Evolutionary conservation across 1,140 invertebrate genomes (phyloP).

Genomic region (Drusus annulatus): DNA sequence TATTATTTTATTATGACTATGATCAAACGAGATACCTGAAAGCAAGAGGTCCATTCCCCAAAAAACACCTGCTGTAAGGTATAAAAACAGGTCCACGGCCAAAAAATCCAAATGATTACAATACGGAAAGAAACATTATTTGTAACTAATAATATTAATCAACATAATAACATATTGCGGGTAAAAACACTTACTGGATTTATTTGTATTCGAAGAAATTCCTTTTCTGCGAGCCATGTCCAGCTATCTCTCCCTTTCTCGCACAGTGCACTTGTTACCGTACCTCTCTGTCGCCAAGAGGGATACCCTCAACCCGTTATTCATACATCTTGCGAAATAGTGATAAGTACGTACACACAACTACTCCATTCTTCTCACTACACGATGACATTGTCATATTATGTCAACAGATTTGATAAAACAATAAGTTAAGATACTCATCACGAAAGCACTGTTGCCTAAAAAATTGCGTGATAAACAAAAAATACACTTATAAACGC

Average conservation of each 20-base stretch:
- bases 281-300: conserved; percentile 56
- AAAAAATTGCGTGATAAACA: conserved; percentile 49
- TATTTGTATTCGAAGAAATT: conserved; percentile 54
- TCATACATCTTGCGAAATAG: conserved; percentile 64
- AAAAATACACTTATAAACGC: conserved; percentile 51
- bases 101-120: neutral
- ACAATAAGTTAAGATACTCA: conserved; percentile 37
- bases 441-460: conserved; percentile 41
- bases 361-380: conserved; percentile 51
- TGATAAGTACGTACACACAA: conserved; percentile 51
- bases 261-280: conserved; percentile 52
- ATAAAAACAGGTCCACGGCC: neutral
- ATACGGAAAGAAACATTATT: neutral
- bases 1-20: too few species aligned
- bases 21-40: neutral
- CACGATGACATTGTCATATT: conserved; percentile 48
- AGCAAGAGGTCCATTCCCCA: neutral
- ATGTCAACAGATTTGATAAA: conserved; percentile 46
- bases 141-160: neutral
- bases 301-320: conserved; percentile 65
- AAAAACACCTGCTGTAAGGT: neutral
- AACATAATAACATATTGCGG: neutral
- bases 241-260: conserved; percentile 52
- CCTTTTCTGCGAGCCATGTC: conserved; percentile 57
- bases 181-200: conserved; percentile 51